Evolutionary conservation across 2,888 invertebrate genomes (phyloP).

Genomic region (Branchellion lobata): DNA sequence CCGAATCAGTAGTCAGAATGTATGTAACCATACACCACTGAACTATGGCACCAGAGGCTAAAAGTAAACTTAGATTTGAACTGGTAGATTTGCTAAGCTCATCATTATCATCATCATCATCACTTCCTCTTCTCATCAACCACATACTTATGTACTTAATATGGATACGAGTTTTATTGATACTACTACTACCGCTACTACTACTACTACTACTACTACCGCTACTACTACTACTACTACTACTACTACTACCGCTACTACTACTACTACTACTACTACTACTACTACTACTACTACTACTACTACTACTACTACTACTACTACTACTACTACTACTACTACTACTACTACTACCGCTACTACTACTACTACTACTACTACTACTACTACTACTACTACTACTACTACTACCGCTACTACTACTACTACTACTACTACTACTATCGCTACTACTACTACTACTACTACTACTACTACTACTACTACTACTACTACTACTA

Average conservation of each 20-base stretch:
- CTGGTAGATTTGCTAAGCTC: not conserved
- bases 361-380: too few species aligned
- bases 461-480: constrained; percentile 29
- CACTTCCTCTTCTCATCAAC: not conserved
- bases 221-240: constrained; percentile 56
- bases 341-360: too few species aligned
- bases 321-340: too few species aligned
- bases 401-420: too few species aligned
- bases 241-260: not conserved
- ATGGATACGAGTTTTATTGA: constrained; percentile 52
- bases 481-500: constrained; percentile 29
- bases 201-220: constrained; percentile 49
- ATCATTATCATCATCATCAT: not conserved
- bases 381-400: too few species aligned
- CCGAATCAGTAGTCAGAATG: too few species aligned
- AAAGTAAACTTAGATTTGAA: constrained; percentile 8
- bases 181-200: constrained; percentile 47
- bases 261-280: not conserved
- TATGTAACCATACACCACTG: not conserved
- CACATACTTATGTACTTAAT: not conserved
- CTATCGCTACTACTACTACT: not conserved
- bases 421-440: too few species aligned
- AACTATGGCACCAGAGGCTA: constrained; percentile 15
- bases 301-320: too few species aligned
- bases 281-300: too few species aligned